These are phyloP conservation scores for Planiliza haematocheilus DNA, from an alignment of 2,113 vertebrate genomes.

Conservation along the genomic window DNA sequence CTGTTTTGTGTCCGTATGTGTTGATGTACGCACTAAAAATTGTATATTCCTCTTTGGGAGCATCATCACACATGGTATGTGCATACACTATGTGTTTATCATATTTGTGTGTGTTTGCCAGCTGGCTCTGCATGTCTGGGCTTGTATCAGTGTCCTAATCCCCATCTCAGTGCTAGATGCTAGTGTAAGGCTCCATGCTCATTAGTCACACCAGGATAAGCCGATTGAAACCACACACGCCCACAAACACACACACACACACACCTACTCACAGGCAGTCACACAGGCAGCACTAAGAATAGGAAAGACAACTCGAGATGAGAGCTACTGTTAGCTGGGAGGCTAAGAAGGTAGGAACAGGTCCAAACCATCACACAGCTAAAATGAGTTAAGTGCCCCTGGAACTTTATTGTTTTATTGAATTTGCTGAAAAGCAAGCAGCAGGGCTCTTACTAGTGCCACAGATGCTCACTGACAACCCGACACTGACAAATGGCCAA, in stretches of 20 bases:
- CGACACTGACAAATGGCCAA: too few relatives aligned
- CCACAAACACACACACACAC: slow-evolving; percentile 22
- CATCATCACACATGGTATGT: not conserved
- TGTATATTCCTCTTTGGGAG: not conserved
- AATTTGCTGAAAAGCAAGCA: too few relatives aligned
- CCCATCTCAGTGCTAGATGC: slow-evolving; percentile 53
- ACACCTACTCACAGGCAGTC: not conserved
- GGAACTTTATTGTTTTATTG: too few relatives aligned
- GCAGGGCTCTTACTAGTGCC: too few relatives aligned
- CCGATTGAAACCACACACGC: slow-evolving; percentile 36
- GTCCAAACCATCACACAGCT: too few relatives aligned
- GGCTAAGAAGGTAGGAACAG: too few relatives aligned
- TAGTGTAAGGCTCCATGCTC: slow-evolving; percentile 65
- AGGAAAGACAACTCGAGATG: not conserved
- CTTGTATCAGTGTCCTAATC: slow-evolving; percentile 74
- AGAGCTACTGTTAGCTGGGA: too few relatives aligned
- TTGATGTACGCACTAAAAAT: not conserved
- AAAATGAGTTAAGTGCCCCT: too few relatives aligned
- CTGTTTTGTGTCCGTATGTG: not conserved
- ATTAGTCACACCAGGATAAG: slow-evolving; percentile 73
- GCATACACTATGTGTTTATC: not conserved
- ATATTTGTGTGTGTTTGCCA: slow-evolving; percentile 19
- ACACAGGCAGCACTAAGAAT: not conserved
- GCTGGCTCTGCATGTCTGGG: slow-evolving; percentile 62
- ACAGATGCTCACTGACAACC: too few relatives aligned